phyloP scores from a whole-genome alignment of 1,140 invertebrate species.

The Teleogryllus occipitalis region DNA sequence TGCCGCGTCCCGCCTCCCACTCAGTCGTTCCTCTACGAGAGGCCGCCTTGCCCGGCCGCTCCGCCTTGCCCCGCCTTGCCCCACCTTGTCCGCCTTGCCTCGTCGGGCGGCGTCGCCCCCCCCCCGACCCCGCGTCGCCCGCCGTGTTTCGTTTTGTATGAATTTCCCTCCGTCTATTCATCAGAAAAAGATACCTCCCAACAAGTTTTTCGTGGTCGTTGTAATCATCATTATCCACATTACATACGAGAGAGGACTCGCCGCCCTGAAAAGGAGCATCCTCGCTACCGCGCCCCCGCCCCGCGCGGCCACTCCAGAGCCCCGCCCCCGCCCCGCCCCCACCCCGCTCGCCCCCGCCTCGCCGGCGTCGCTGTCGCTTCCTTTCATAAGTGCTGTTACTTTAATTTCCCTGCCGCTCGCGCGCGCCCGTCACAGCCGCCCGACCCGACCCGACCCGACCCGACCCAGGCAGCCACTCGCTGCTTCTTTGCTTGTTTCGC shows the following conservation, averaged over 20 bases:
- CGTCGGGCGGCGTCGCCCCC: too few relatives aligned
- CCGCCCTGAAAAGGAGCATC: neutral
- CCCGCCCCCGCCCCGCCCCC: too few relatives aligned
- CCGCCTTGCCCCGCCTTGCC: too few relatives aligned
- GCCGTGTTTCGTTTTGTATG: neutral
- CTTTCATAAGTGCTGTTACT: neutral
- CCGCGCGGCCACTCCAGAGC: neutral
- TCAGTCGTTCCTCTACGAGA: neutral
- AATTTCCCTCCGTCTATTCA: neutral
- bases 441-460: too few relatives aligned
- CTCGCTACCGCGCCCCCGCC: neutral
- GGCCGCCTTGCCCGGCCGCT: neutral
- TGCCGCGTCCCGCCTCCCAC: neutral
- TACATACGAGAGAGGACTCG: neutral
- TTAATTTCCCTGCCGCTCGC: neutral
- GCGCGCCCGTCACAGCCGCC: neutral
- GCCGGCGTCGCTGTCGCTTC: neutral
- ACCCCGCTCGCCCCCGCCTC: too few relatives aligned
- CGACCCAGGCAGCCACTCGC: too few relatives aligned
- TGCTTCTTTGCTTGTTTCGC: neutral
- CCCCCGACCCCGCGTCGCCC: too few relatives aligned
- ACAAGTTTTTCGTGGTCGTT: slow-evolving; percentile 3
- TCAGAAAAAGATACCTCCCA: neutral
- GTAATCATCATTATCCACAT: neutral
- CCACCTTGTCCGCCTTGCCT: too few relatives aligned